Evolutionary conservation across 2,113 vertebrate genomes (phyloP).

Genomic region (Vanacampus margaritifer): DNA sequence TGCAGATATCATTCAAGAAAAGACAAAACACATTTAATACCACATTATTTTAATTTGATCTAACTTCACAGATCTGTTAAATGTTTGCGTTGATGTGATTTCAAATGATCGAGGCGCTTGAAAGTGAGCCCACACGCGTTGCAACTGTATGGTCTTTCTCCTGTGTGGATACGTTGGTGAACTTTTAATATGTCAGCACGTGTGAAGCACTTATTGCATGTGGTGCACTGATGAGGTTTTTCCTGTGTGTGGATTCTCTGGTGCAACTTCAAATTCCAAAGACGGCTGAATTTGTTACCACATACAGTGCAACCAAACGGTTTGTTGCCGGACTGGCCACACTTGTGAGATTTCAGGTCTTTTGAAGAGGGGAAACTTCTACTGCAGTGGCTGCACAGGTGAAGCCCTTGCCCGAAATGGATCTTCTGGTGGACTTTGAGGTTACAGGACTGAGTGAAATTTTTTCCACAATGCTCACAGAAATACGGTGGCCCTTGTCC

Average conservation of each 20-base stretch:
- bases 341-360: conserved; percentile 75
- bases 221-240: conserved; percentile 71
- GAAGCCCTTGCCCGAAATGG: conserved; percentile 76
- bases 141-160: conserved; percentile 75
- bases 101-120: conserved; percentile 74
- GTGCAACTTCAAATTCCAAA: conserved; percentile 77
- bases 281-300: conserved; percentile 73
- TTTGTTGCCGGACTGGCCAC: conserved; percentile 66
- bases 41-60: not conserved
- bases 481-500: conserved; percentile 40
- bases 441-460: conserved; percentile 70
- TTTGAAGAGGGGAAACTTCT: conserved; percentile 74
- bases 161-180: conserved; percentile 75
- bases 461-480: conserved; percentile 72
- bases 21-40: not conserved
- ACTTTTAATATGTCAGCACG: conserved; percentile 73
- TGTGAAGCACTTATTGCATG: conserved; percentile 77
- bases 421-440: conserved; percentile 73
- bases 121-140: conserved; percentile 72
- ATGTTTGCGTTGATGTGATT: conserved; percentile 72
- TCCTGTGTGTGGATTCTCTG: conserved; percentile 75
- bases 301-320: conserved; percentile 71
- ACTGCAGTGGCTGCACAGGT: conserved; percentile 78
- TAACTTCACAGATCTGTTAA: conserved; percentile 33
- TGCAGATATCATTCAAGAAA: not conserved